phyloP scores from a whole-genome alignment of 2,888 invertebrate genomes.

The Callimorpha dominula region DNA sequence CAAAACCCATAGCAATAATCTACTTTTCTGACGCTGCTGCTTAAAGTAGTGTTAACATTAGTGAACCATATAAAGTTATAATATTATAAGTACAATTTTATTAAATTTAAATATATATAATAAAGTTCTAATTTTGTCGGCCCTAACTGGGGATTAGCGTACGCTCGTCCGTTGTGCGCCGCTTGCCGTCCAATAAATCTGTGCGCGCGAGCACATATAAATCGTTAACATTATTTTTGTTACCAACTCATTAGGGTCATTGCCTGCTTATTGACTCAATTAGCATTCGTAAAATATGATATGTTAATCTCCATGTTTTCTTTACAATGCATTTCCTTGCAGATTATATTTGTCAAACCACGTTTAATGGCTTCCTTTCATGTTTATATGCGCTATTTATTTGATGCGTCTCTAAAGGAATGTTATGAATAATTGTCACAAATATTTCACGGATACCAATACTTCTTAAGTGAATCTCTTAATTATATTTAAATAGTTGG shows the following conservation, averaged over 20 bases:
- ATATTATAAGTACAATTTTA: background rate
- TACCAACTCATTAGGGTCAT: conserved; percentile 86
- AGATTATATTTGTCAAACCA: conserved; percentile 69
- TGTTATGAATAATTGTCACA: background rate
- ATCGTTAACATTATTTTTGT: conserved; percentile 85
- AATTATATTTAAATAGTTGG: background rate
- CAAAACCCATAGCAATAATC: background rate
- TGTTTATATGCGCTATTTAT: conserved; percentile 4
- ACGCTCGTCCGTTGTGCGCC: conserved; percentile 62
- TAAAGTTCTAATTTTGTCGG: conserved; percentile 53
- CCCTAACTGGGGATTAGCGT: conserved; percentile 79
- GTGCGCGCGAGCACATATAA: conserved; percentile 83
- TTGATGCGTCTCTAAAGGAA: background rate
- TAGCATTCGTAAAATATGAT: conserved; percentile 75
- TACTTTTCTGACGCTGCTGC: background rate
- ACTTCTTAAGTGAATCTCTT: background rate
- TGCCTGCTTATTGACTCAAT: conserved; percentile 84
- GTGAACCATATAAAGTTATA: background rate
- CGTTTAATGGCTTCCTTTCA: conserved; percentile 36
- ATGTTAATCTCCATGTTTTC: conserved; percentile 71
- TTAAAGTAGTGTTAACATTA: background rate
- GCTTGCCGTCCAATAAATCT: conserved; percentile 79
- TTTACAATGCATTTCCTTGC: conserved; percentile 63
- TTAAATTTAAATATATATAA: conserved; percentile 7
- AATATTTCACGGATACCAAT: background rate